Percentiles rank a stretch among this genome's conserved stretches.
Evolutionary conservation across 2,797 vertebrate genomes (phyloP).

Genomic region (Galaxias olidus): DNA sequence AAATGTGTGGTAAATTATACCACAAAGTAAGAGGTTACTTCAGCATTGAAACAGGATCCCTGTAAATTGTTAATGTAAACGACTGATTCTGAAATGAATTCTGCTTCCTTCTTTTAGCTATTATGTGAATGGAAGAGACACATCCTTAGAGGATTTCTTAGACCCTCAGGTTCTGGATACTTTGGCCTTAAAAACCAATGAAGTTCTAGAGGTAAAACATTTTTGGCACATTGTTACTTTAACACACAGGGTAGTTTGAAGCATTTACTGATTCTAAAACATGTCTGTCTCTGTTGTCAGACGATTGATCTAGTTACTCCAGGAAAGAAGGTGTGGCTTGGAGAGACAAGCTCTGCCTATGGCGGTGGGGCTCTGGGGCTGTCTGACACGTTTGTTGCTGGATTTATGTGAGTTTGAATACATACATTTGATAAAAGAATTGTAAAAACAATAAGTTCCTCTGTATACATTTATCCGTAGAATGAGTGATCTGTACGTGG

Average conservation of each 20-base stretch:
- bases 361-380: slow-evolving; percentile 85
- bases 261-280: neutral
- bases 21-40: too few species aligned
- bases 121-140: slow-evolving; percentile 86
- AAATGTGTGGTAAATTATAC: too few species aligned
- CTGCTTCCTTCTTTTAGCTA: slow-evolving; percentile 74
- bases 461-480: too few species aligned
- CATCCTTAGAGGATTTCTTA: slow-evolving; percentile 86
- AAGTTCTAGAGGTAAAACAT: slow-evolving; percentile 79
- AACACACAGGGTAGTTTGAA: neutral
- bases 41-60: too few species aligned
- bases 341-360: slow-evolving; percentile 93
- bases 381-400: slow-evolving; percentile 87
- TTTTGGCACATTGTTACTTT: neutral
- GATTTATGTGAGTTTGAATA: slow-evolving; percentile 90
- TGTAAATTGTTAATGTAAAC: neutral
- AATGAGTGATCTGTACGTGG: too few species aligned
- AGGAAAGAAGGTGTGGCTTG: slow-evolving; percentile 86
- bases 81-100: neutral
- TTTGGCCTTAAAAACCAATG: slow-evolving; percentile 69
- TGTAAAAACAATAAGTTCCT: too few species aligned
- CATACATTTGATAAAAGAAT: too few species aligned
- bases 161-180: slow-evolving; percentile 85
- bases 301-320: slow-evolving; percentile 63
- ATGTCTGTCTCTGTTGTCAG: slow-evolving; percentile 44